Evolutionary conservation across 1,140 invertebrate species (phyloP).

Genomic region (Sycobia sp.): DNA sequence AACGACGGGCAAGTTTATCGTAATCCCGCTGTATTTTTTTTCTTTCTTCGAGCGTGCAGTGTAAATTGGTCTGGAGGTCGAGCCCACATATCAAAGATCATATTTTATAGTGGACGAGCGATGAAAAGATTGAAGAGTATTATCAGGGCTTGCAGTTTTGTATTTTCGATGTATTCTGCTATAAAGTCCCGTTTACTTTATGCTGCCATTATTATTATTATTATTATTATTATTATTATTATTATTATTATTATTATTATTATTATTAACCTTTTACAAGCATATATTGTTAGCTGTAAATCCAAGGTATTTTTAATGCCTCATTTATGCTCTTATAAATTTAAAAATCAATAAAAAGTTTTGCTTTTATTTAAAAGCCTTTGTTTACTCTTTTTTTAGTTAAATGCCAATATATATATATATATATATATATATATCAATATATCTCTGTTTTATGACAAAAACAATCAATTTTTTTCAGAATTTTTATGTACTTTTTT

Average conservation of each 20-base stretch:
- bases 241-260: background rate
- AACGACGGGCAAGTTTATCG: no score
- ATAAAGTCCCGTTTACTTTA: background rate
- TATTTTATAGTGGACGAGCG: constrained; percentile 51
- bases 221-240: no score
- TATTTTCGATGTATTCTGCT: constrained; percentile 16
- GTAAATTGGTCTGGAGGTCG: constrained; percentile 52
- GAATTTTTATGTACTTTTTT: no score
- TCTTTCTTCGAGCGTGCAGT: no score
- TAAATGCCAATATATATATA: no score
- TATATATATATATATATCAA: no score
- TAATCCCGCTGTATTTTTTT: no score
- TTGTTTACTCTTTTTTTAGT: background rate
- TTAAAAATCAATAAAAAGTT: background rate
- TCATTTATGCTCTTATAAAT: background rate
- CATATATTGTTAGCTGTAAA: background rate
- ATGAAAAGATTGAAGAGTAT: constrained; percentile 44
- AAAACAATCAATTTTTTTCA: no score
- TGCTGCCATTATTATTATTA: no score
- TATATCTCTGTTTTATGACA: no score
- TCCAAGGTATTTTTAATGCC: background rate
- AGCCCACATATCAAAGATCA: constrained; percentile 52
- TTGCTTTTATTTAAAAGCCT: background rate
- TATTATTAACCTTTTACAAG: background rate
- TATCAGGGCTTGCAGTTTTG: constrained; percentile 22